Base-by-base conservation (phyloP, 2,113 vertebrate genomes). In the Carlito syrichta region DNA sequence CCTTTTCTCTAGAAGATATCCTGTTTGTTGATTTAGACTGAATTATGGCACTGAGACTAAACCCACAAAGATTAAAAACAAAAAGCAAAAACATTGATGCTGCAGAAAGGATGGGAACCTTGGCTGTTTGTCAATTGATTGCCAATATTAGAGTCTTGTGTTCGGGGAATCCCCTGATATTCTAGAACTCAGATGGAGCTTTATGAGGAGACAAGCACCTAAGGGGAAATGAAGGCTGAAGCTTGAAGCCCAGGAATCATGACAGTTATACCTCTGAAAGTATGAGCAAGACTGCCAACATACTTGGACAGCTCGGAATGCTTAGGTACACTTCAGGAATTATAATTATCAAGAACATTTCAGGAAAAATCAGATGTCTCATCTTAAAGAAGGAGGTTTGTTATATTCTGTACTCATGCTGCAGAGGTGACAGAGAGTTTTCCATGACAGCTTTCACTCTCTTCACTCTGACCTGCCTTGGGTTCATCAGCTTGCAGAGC, bases 1-100 rank as follows among this genome's bases (percentile, higher is more conserved):
- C 97, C 90, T 92, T 98, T 95, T 96, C 68, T 86, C 89, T 85
- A 85, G 98, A 97, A 77, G 97, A 98, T 20, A 98, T 97, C 58
- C 97, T 76, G 77, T 94, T 43, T 86, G 98, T 98, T 91, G 98
- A 85, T 58, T 92, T 95, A 86, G 98, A 98, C 56, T 96, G 81
- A 58, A 94, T 98, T 79, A 40, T 78, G 16, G 96, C 95, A 56
- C n/a, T n/a, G 79, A 90, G 50, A 91, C 94, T 93, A 76, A 87
- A 89, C 30, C 30, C 38, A 83, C 23, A 89, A 50, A 45, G 27
- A 40, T 63, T 40, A 0, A 76, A 76, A 89, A 89, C n/a, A 63
- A n/a, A n/a, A n/a, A n/a, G n/a, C n/a, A n/a, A n/a, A n/a, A n/a
- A n/a, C 50, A 6, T 56, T 56, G 10, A 11, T 22, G 10, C 12